Evolutionary conservation across 2,113 vertebrate genomes (phyloP).

Genomic region (Proterorhinus semilunaris): DNA sequence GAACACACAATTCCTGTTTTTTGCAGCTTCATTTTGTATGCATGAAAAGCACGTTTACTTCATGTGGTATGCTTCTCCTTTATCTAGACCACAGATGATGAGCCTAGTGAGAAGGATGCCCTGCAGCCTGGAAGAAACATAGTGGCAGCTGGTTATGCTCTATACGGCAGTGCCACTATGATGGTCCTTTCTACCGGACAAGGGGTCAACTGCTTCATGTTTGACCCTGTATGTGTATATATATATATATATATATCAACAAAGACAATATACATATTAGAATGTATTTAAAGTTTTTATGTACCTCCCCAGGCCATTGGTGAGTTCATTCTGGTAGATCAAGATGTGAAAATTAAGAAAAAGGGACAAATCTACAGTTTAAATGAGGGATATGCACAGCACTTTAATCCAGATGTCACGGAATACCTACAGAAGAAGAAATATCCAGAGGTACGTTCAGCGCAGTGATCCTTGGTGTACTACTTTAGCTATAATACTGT

Average conservation of each 20-base stretch:
- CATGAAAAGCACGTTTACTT: too few relatives aligned
- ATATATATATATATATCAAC: neutral
- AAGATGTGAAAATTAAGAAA: conserved; percentile 92
- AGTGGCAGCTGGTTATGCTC: conserved; percentile 92
- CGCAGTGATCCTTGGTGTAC: neutral
- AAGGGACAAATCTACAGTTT: conserved; percentile 96
- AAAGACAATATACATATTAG: neutral
- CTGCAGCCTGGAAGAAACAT: conserved; percentile 89
- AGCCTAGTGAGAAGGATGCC: conserved; percentile 86
- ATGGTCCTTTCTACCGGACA: conserved; percentile 87
- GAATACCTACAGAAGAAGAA: conserved; percentile 96
- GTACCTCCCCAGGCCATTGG: conserved; percentile 83
- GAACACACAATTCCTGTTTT: too few relatives aligned
- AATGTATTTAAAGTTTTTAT: neutral
- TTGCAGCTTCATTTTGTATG: too few relatives aligned
- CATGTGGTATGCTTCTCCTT: neutral
- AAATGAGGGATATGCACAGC: conserved; percentile 94
- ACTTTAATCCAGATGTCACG: conserved; percentile 87
- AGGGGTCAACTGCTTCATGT: conserved; percentile 97
- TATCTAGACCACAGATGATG: conserved; percentile 73
- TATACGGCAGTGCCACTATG: conserved; percentile 98
- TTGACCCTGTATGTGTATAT: conserved; percentile 85
- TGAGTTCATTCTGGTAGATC: conserved; percentile 94
- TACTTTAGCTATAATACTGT: neutral
- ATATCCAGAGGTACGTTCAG: conserved; percentile 82